phyloP scores from a whole-genome alignment of 2,113 vertebrate genomes.

The Orthonyx spaldingii region DNA sequence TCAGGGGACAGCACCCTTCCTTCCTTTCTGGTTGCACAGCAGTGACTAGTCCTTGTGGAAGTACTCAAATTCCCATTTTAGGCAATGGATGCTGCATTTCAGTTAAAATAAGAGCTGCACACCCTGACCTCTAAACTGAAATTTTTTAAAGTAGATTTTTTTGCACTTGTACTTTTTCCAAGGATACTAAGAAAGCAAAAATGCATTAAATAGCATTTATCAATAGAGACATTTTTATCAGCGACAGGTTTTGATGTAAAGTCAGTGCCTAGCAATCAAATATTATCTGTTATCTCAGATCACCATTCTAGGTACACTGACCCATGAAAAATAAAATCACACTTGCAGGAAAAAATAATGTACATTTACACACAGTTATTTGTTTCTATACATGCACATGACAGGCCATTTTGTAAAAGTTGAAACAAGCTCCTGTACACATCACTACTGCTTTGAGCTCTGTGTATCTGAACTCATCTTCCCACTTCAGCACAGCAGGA shows the following conservation, averaged over 20 bases:
- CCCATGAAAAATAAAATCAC: not conserved
- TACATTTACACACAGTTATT: not conserved
- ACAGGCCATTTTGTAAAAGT: not conserved
- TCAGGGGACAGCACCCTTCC: not conserved
- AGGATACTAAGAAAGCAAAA: not conserved
- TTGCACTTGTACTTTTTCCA: not conserved
- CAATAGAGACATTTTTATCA: not conserved
- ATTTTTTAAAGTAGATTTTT: not conserved
- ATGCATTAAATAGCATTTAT: not conserved
- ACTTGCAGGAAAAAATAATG: not conserved
- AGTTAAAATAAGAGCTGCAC: not conserved
- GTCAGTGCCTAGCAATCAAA: not conserved
- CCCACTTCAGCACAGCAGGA: slow-evolving; percentile 15
- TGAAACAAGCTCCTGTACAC: not conserved
- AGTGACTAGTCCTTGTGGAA: not conserved
- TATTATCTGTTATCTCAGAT: not conserved
- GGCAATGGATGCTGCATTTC: not conserved
- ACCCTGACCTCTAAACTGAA: not conserved
- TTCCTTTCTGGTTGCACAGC: not conserved
- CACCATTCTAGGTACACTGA: not conserved
- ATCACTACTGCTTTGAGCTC: not conserved
- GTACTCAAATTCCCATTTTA: not conserved
- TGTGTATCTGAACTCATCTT: slow-evolving; percentile 5
- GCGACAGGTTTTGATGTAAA: not conserved
- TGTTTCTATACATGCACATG: not conserved